A percentile compares a stretch with the other conserved stretches of the same genome.
phyloP scores from a whole-genome alignment of 2,113 vertebrate genomes.

The Hepsetus odoe region DNA sequence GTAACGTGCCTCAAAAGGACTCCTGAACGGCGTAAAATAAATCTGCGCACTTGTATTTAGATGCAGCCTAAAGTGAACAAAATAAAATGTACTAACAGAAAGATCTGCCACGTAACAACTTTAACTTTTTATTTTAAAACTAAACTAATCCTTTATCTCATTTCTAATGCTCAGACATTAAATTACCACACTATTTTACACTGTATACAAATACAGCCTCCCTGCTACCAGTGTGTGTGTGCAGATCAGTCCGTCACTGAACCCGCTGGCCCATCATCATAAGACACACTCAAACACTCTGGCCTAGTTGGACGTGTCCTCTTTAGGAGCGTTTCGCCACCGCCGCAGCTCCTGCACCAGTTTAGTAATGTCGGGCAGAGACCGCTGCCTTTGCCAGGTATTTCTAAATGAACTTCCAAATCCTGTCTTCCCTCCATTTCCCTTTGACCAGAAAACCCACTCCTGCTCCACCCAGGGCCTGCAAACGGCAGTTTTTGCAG shows the following conservation, averaged over 20 bases:
- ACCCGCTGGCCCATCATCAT: conserved; percentile 3
- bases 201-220: too few relatives aligned
- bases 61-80: too few relatives aligned
- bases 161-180: too few relatives aligned
- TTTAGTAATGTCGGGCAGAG: conserved; percentile 19
- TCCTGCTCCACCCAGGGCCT: background rate
- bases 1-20: too few relatives aligned
- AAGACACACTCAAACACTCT: background rate
- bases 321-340: background rate
- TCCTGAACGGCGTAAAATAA: too few relatives aligned
- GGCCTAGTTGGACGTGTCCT: conserved; percentile 24
- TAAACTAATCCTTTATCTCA: too few relatives aligned
- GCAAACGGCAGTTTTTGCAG: background rate
- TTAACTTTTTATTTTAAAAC: too few relatives aligned
- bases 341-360: background rate
- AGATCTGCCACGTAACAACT: too few relatives aligned
- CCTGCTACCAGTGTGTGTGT: background rate
- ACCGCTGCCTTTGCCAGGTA: background rate
- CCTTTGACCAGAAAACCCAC: conserved; percentile 42
- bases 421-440: conserved; percentile 4
- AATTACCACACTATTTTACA: too few relatives aligned
- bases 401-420: conserved; percentile 42
- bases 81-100: too few relatives aligned
- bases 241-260: background rate
- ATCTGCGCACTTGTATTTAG: too few relatives aligned